Conservation (phyloP, 2,888 invertebrate species). For the Chaitophorus viminalis region DNA sequence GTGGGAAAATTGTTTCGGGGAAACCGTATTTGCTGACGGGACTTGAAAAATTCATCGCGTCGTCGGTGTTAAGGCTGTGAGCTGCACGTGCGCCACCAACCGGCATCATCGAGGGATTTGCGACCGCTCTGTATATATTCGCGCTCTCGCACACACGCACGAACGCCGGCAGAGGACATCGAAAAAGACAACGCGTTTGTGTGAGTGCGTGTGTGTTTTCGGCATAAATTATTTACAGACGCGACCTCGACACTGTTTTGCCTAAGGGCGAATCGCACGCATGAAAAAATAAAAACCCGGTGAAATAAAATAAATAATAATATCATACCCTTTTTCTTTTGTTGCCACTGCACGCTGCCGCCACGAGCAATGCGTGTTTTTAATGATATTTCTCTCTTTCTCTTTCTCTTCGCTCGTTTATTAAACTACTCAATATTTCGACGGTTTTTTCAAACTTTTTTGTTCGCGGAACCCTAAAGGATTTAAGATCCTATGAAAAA, state of each 20-base stretch:
- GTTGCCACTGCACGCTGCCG: neutral
- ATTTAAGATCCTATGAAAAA: too few relatives aligned
- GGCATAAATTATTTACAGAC: slow-evolving; percentile 49
- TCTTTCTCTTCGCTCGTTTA: neutral
- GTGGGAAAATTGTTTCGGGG: too few relatives aligned
- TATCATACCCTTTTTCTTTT: slow-evolving; percentile 18
- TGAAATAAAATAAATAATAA: slow-evolving; percentile 34
- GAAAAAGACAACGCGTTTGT: slow-evolving; percentile 91
- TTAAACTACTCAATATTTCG: too few relatives aligned
- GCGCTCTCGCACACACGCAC: too few relatives aligned
- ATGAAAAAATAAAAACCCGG: slow-evolving; percentile 3
- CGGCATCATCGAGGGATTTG: slow-evolving; percentile 92
- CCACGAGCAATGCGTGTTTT: neutral
- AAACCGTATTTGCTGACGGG: neutral
- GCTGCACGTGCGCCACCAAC: slow-evolving; percentile 81
- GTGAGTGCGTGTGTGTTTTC: slow-evolving; percentile 67
- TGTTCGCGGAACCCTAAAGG: too few relatives aligned
- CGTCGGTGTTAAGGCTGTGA: neutral
- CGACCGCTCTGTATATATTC: neutral
- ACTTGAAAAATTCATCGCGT: neutral
- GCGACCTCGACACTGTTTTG: slow-evolving; percentile 32
- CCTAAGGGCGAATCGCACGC: neutral
- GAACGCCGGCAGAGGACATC: slow-evolving; percentile 78
- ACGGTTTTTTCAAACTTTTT: too few relatives aligned
- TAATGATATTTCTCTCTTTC: neutral